Conservation (phyloP, 2,797 vertebrate species). For the Acanthurus leucopareius region DNA sequence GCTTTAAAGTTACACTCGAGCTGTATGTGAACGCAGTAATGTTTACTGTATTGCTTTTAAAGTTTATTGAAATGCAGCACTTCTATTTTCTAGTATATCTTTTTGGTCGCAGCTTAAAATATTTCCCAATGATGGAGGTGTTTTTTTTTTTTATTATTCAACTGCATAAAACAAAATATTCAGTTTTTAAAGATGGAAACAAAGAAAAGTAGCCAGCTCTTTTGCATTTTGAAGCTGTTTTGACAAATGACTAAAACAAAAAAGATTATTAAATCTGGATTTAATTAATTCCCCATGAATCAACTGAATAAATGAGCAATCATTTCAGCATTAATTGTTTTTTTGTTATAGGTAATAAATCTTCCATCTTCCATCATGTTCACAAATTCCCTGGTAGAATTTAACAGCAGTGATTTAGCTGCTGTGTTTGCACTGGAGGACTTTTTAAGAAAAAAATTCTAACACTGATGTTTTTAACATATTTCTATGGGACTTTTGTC, state of each 20-base stretch:
- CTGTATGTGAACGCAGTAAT: neutral
- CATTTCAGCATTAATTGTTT: slow-evolving; percentile 67
- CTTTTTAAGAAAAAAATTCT: neutral
- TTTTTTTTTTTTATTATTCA: neutral
- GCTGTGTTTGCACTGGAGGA: neutral
- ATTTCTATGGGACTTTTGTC: slow-evolving; percentile 30
- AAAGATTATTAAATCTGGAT: slow-evolving; percentile 53
- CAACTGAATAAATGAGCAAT: slow-evolving; percentile 57
- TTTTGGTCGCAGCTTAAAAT: neutral
- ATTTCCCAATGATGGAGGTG: neutral
- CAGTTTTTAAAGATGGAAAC: neutral
- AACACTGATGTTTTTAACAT: neutral
- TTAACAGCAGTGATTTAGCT: slow-evolving; percentile 2
- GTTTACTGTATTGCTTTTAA: neutral
- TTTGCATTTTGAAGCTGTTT: slow-evolving; percentile 27
- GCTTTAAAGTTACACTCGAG: neutral
- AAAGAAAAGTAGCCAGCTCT: slow-evolving; percentile 5
- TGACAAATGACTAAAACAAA: slow-evolving; percentile 56
- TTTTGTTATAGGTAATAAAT: slow-evolving; percentile 50
- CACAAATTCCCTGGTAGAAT: neutral
- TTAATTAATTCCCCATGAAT: slow-evolving; percentile 60
- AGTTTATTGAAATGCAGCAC: neutral
- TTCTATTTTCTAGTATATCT: neutral
- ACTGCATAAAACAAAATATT: neutral
- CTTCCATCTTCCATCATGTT: slow-evolving; percentile 38